Evolutionary conservation across 2,113 vertebrate genomes (phyloP).

Genomic region (Sporophila hypoxantha): DNA sequence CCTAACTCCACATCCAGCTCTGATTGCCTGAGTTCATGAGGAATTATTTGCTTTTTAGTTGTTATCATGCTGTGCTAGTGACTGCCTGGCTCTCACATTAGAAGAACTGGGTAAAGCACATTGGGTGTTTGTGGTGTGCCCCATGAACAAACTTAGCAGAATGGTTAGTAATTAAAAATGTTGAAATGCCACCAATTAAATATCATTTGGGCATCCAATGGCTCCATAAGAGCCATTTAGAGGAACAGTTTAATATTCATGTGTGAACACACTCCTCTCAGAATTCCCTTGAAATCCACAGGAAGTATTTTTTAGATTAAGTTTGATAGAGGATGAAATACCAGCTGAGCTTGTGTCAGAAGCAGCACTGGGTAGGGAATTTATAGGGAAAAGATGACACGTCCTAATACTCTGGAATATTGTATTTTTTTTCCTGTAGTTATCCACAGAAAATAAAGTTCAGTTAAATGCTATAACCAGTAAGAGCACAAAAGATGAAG

Average conservation of each 20-base stretch:
- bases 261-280: not conserved
- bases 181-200: not conserved
- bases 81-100: not conserved
- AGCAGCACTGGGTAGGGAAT: not conserved
- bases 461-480: not conserved
- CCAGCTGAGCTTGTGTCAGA: not conserved
- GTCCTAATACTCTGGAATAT: not conserved
- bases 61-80: not conserved
- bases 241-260: conserved; percentile 9
- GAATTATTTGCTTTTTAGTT: not conserved
- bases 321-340: not conserved
- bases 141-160: not conserved
- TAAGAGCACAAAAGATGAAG: not conserved
- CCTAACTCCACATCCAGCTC: not conserved
- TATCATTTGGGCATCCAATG: not conserved
- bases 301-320: not conserved
- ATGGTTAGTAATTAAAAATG: not conserved
- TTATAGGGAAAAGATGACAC: not conserved
- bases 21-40: not conserved
- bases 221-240: not conserved
- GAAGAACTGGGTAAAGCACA: not conserved
- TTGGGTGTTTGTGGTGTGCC: not conserved
- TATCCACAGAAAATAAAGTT: not conserved
- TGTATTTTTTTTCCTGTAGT: not conserved
- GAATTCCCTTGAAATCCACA: not conserved